phyloP scores from a whole-genome alignment of 2,888 invertebrate species.

The Ormyrus rosae region DNA sequence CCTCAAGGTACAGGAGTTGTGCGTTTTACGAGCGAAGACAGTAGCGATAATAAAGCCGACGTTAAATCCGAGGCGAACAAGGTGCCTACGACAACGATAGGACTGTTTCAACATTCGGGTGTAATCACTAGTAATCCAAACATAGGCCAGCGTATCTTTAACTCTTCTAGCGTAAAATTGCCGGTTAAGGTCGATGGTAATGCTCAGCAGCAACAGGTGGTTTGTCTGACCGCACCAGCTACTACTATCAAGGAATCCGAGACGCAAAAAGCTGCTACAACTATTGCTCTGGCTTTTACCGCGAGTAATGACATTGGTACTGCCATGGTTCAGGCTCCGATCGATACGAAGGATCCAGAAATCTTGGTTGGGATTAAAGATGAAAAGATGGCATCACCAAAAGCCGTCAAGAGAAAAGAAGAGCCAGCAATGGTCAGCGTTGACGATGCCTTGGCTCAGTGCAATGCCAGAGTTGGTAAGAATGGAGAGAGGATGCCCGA shows the following conservation, averaged over 20 bases:
- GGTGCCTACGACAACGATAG: slow-evolving; percentile 30
- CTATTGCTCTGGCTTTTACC: slow-evolving; percentile 70
- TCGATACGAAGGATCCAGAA: slow-evolving; percentile 66
- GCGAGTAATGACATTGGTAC: slow-evolving; percentile 65
- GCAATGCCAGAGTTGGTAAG: slow-evolving; percentile 70
- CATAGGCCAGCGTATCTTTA: slow-evolving; percentile 68
- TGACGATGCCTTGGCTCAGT: slow-evolving; percentile 63
- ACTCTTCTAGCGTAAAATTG: slow-evolving; percentile 63
- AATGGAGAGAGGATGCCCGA: slow-evolving; percentile 19
- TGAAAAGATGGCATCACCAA: slow-evolving; percentile 69
- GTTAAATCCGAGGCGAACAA: slow-evolving; percentile 23
- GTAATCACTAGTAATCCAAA: slow-evolving; percentile 73
- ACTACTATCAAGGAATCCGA: slow-evolving; percentile 42
- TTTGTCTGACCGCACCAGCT: slow-evolving; percentile 26
- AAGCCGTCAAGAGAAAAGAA: slow-evolving; percentile 71
- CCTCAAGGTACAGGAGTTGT: slow-evolving; percentile 63
- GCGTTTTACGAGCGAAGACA: slow-evolving; percentile 60
- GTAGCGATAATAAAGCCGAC: slow-evolving; percentile 10
- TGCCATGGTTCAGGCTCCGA: slow-evolving; percentile 58
- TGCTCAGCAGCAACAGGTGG: slow-evolving; percentile 62
- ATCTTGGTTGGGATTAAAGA: slow-evolving; percentile 63
- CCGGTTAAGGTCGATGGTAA: slow-evolving; percentile 55
- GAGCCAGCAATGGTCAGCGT: slow-evolving; percentile 59
- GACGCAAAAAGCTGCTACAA: slow-evolving; percentile 61
- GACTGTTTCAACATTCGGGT: slow-evolving; percentile 63